These are phyloP conservation scores for Sphinx pinastri DNA, from an alignment of 2,888 invertebrate species.

Conservation along the genomic window DNA sequence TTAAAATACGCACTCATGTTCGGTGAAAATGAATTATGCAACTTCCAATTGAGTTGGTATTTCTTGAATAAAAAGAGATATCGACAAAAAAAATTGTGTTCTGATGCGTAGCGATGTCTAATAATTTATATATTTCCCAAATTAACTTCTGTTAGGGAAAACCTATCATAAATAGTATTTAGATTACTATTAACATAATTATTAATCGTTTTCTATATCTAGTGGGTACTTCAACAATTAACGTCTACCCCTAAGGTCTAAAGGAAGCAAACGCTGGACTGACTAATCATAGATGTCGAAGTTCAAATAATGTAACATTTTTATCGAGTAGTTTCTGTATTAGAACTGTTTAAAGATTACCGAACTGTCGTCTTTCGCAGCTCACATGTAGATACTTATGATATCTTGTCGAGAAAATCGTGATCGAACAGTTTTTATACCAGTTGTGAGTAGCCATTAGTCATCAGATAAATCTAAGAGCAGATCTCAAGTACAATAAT, in stretches of 20 bases:
- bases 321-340: too few species aligned
- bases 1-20: neutral
- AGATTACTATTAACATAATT: too few species aligned
- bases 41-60: neutral
- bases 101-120: too few species aligned
- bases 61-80: neutral
- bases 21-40: neutral
- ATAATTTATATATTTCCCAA: too few species aligned
- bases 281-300: too few species aligned
- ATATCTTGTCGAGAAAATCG: neutral
- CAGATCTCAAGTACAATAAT: slow-evolving; percentile 42
- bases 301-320: too few species aligned
- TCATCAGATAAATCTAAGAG: slow-evolving; percentile 30
- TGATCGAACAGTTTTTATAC: neutral
- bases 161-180: too few species aligned
- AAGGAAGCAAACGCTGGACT: neutral
- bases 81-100: neutral
- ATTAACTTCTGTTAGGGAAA: too few species aligned
- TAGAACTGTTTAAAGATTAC: too few species aligned
- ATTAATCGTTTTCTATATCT: too few species aligned
- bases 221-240: too few species aligned
- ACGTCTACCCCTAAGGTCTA: neutral
- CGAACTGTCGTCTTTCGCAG: too few species aligned
- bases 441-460: slow-evolving; percentile 30
- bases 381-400: neutral